A percentile compares a stretch with the other conserved stretches of the same genome.
Evolutionary conservation across 2,113 vertebrate species (phyloP).

Genomic region (Mustelus asterias): DNA sequence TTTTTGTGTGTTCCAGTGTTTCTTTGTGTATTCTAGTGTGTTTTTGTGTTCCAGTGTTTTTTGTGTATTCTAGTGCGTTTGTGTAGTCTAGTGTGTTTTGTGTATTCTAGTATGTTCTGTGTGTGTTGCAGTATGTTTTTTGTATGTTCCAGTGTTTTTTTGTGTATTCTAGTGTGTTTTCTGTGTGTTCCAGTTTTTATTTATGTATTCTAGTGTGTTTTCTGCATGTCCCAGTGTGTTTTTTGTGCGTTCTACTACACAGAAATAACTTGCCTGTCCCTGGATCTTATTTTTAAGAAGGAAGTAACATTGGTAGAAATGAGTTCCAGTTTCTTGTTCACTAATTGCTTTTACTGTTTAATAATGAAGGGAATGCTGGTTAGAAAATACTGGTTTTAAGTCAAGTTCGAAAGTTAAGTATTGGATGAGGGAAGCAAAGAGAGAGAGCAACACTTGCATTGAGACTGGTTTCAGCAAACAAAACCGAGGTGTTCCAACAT

Average conservation of each 20-base stretch:
- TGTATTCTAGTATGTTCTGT: too few relatives aligned
- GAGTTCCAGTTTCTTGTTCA: not conserved
- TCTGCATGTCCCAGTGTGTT: too few relatives aligned
- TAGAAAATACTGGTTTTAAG: not conserved
- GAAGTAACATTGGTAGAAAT: not conserved
- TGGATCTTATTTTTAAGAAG: not conserved
- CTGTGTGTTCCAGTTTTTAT: too few relatives aligned
- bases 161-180: too few relatives aligned
- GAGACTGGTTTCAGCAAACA: not conserved
- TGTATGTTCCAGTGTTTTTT: too few relatives aligned
- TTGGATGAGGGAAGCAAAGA: not conserved
- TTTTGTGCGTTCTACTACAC: not conserved
- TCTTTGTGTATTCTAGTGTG: too few relatives aligned
- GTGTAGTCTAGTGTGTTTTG: too few relatives aligned
- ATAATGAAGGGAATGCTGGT: not conserved
- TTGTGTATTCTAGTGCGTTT: not conserved
- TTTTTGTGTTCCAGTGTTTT: too few relatives aligned
- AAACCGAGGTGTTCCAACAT: not conserved
- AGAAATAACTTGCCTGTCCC: not conserved
- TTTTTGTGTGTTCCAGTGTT: not conserved
- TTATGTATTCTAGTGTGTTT: too few relatives aligned
- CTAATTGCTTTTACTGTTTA: not conserved
- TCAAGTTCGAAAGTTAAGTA: not conserved
- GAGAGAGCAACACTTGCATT: not conserved
- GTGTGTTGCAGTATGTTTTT: too few relatives aligned